Evolutionary conservation across 2,888 invertebrate genomes (phyloP), one percentile per base, ranked within the genome.

Genomic region (Mantis religiosa): DNA sequence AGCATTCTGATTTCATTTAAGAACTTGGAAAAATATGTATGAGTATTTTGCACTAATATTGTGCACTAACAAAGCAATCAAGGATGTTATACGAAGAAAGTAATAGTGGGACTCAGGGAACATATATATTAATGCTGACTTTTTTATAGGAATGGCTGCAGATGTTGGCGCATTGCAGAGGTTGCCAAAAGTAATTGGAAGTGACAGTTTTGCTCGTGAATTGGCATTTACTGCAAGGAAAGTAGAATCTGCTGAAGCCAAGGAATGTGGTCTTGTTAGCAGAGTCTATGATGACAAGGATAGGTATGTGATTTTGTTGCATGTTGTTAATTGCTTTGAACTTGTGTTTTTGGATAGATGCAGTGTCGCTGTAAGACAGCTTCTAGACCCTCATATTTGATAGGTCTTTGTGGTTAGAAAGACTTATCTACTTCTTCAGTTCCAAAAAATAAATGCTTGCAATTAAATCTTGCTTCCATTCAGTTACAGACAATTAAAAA

Each of bases 151-250:
- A 0, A 94, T 99, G 93, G 98, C 99, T 6, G 98, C 99, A 6
- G 99, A 99, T 94, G 97, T 99, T 0, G 99, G 99, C 0, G 96
- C 97, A 0, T 93, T 99, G 82, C 99, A 99, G 93, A 95, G 99
- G 90, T 93, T 99, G 27, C 99, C 99, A 2, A 98, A 98, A 94
- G 93, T 97, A 4, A 95, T 99, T 54, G 98, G 98, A 28, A 98
- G 96, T 91, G 96, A 97, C 82, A 98, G 99, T 91, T 94, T 98
- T 90, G 97, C 96, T 0, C 94, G 98, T 28, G 99, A 99, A 92
- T 93, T 99, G 0, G 97, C 97, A 90, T 97, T 95, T 91, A 98
- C 99, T 0, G 98, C 96, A 0, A 94, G 99, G 82, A 97, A 96
- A 92, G 95, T 99, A 91, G 93, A 94, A 85, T 95, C 98, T 0